Base-by-base conservation (phyloP, 2,888 invertebrate genomes). In the Gymnoscelis rufifasciata region DNA sequence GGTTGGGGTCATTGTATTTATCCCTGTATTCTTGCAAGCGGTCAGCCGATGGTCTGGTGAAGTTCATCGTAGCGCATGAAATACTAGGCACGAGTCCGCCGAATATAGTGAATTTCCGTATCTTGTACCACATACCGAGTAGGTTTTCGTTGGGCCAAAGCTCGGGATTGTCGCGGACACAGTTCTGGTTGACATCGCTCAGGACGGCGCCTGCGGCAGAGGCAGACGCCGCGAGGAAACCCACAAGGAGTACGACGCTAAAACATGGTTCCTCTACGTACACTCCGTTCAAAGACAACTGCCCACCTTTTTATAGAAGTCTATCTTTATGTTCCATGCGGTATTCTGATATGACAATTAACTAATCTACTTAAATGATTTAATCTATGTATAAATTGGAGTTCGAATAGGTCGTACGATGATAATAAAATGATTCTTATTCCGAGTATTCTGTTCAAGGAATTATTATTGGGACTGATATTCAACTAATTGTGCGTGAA, bases 101-200 rank as follows among this genome's bases (percentile, higher is more conserved):
- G 13, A 31, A 31, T 5, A 31, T 7, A 1, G 7, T 14, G 31
- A 12, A 31, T 31, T 31, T 3, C 5, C 31, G 36, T 10, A 23
- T 36, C 7, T 5, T 36, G 36, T 36, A 38, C 14, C 14, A 29
- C n/a, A 11, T 14, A 11, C 12, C 11, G 2, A n/a, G 8, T 5
- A 38, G 14, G 26, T 7, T n/a, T 10, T 26, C 26, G 7, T 4
- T n/a, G 24, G 27, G 38, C 19, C 10, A 38, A 12, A 29, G 14
- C 7, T 19, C 31, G 1, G 31, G 14, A n/a, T 31, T 31, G 5
- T 31, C 31, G 5, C 8, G 12, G 14, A 31, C 1, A n/a, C 31
- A 31, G 1, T 4, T 13, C 14, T 31, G 3, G 7, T 19, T 8
- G 7, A 26, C 14, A 35, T 40, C 59, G 31, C 31, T 31, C 8